Conservation (phyloP, 2,888 invertebrate genomes). For the Lepetodrilus schrolli region DNA sequence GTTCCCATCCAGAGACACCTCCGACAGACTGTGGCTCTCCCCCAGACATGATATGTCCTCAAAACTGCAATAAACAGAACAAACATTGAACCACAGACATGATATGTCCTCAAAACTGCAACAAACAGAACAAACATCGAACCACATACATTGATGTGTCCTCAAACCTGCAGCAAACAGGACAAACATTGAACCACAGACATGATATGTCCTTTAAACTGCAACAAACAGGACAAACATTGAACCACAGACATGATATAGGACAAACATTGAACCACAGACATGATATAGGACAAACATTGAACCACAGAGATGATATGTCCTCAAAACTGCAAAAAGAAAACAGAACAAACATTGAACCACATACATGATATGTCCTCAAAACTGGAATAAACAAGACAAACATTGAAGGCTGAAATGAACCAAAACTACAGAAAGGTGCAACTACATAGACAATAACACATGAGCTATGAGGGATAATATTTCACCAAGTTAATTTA, state of each 20-base stretch:
- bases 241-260: too few species aligned
- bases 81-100: constrained; percentile 80
- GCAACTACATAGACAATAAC: too few species aligned
- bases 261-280: constrained; percentile 78
- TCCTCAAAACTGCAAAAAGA: constrained; percentile 83
- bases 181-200: constrained; percentile 78
- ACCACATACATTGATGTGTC: too few species aligned
- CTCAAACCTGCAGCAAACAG: constrained; percentile 81
- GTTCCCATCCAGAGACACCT: constrained; percentile 84
- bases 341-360: constrained; percentile 63
- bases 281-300: too few species aligned
- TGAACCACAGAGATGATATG: constrained; percentile 86
- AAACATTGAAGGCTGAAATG: too few species aligned
- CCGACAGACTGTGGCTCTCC: constrained; percentile 85
- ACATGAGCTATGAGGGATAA: too few species aligned
- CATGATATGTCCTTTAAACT: constrained; percentile 88
- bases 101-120: constrained; percentile 89
- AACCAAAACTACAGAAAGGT: too few species aligned
- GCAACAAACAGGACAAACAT: not conserved
- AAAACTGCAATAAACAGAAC: constrained; percentile 78
- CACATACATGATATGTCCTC: constrained; percentile 90
- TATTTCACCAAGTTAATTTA: too few species aligned
- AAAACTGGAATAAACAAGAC: constrained; percentile 78
- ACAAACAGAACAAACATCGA: not conserved
- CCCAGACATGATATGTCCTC: constrained; percentile 90